Conservation (phyloP, 1,140 invertebrate species). For the Lerema accius region DNA sequence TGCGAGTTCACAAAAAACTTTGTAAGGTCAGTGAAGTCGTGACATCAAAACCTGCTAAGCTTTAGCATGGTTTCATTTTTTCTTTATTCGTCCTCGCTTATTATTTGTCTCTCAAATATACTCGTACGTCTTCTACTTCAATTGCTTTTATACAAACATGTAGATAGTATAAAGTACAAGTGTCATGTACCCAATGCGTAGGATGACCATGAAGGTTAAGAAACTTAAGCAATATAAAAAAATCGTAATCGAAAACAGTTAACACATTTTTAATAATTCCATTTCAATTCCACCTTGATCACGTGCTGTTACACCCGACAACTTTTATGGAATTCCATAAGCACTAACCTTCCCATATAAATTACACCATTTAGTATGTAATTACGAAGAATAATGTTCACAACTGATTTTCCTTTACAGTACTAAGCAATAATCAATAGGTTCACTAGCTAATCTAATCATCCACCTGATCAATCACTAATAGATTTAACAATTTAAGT, state of each 20-base stretch:
- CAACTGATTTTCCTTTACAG: too few relatives aligned
- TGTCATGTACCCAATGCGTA: neutral
- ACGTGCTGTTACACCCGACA: conserved; percentile 1
- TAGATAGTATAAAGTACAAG: too few relatives aligned
- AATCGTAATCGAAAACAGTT: neutral
- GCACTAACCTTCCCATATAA: too few relatives aligned
- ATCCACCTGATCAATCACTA: too few relatives aligned
- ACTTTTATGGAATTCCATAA: too few relatives aligned
- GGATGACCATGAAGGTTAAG: neutral
- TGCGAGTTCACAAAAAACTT: conserved; percentile 35
- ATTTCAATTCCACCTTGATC: neutral
- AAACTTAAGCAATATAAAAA: too few relatives aligned
- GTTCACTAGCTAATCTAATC: too few relatives aligned
- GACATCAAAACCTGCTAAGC: conserved; percentile 49
- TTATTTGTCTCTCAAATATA: conserved; percentile 17
- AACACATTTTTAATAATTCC: neutral
- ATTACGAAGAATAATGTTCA: too few relatives aligned
- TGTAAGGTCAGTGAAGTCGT: conserved; percentile 37
- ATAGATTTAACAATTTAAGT: too few relatives aligned
- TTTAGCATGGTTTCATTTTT: conserved; percentile 51
- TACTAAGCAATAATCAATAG: too few relatives aligned
- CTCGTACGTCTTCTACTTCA: conserved; percentile 13
- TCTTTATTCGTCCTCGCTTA: conserved; percentile 38
- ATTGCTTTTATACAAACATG: neutral
- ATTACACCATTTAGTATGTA: too few relatives aligned